These are phyloP conservation scores for Dysmachus trigonus DNA, from an alignment of 2,888 invertebrate species.

Conservation along the genomic window DNA sequence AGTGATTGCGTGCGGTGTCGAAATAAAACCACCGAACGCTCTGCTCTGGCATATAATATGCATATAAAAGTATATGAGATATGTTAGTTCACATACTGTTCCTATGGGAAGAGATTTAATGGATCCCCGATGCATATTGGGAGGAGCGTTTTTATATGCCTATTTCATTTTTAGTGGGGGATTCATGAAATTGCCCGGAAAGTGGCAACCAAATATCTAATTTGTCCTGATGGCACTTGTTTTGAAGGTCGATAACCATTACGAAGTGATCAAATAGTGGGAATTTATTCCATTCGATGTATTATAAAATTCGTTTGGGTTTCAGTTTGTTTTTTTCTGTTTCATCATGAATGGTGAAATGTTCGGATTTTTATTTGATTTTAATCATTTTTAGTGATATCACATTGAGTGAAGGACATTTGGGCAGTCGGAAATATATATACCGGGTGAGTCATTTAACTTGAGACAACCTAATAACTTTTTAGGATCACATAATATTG, in stretches of 20 bases:
- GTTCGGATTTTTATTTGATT: background rate
- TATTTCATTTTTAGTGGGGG: background rate
- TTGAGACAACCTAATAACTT: no score
- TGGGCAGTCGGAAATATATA: background rate
- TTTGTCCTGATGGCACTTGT: background rate
- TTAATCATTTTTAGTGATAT: background rate
- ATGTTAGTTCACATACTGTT: background rate
- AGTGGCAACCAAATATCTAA: background rate
- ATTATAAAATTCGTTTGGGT: background rate
- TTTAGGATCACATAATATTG: no score
- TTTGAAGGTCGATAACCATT: background rate
- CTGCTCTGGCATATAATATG: background rate
- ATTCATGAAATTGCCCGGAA: background rate
- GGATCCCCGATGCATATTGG: background rate
- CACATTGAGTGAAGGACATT: background rate
- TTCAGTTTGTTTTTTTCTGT: background rate
- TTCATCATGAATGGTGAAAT: background rate
- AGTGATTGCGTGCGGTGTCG: background rate
- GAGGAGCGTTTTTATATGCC: background rate
- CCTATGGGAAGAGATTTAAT: background rate
- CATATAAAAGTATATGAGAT: background rate
- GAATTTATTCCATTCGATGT: background rate
- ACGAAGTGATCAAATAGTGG: background rate
- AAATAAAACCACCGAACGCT: background rate
- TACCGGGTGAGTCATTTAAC: no score